Evolutionary conservation across 1,140 invertebrate species (phyloP), one percentile per base, ranked within the genome.

Genomic region (Drosophila santomea): DNA sequence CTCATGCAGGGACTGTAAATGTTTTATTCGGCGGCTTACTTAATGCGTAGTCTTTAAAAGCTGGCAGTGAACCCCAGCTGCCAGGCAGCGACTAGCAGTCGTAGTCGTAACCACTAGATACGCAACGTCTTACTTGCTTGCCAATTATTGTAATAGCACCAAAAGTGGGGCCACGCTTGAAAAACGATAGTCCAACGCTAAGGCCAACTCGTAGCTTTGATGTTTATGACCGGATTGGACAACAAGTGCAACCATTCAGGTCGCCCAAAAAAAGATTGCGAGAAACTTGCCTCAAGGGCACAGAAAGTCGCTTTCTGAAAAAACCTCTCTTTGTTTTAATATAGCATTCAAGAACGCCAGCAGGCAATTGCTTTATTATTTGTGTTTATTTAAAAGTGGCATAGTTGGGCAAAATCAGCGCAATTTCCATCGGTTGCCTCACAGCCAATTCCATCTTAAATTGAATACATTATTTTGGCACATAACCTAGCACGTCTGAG

Each of bases 11-110:
- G 44, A 25, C 36, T 36, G 63, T 69, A 58, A 57, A 69, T 47
- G 35, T 23, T 41, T 50, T 50, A 58, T 43, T 55, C 12, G 43
- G 32, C 47, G 39, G 48, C 51, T 82, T 68, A 51, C 55, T 61
- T 45, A 74, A 74, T 50, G 35, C 38, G 41, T 20, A 17, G 17
- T 44, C 62, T 14, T 59, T 38, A 4, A 32, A 44, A 56, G 36
- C 72, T 74, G 72, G 71, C 59, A 74, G 51, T 74, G 72, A 74
- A 74, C 71, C 59, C 64, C 35, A 74, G 45, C 58, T 63, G 71
- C 64, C 51, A 41, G 54, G 14, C 23, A 35, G 12, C 20, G 35
- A 57, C 41, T 66, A 73, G 48, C 56, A 45, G 60, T 61, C 54
- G 52, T 12, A 66, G 47, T 23, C 56, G 61, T 62, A 72, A 55